phyloP scores from a whole-genome alignment of 1,140 invertebrate genomes.

The Atopsyche davidsoni region DNA sequence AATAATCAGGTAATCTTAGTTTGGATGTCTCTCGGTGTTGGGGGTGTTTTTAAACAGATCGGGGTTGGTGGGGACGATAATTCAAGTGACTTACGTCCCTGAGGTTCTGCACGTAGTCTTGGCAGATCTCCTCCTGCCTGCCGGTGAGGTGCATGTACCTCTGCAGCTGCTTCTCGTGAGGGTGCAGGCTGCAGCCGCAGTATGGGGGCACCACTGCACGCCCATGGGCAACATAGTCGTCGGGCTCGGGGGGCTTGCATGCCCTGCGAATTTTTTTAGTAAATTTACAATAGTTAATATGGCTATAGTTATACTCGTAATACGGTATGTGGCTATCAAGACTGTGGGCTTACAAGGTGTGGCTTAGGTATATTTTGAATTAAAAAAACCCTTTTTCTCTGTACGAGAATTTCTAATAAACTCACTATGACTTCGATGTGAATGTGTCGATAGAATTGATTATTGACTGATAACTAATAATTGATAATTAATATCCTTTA shows the following conservation, averaged over 20 bases:
- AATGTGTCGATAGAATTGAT: too few species aligned
- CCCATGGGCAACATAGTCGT: conserved; percentile 33
- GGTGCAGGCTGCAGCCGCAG: conserved; percentile 50
- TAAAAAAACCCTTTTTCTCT: too few species aligned
- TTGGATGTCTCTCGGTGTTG: too few species aligned
- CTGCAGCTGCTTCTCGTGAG: conserved; percentile 47
- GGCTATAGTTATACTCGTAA: conserved; percentile 22
- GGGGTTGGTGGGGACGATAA: too few species aligned
- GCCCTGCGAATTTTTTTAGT: conserved; percentile 35
- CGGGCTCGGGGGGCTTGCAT: conserved; percentile 46
- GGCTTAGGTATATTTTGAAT: too few species aligned
- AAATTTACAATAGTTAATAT: conserved; percentile 2
- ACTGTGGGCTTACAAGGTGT: too few species aligned
- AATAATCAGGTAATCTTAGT: too few species aligned
- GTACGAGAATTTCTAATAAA: too few species aligned
- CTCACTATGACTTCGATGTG: too few species aligned
- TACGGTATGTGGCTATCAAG: conserved; percentile 17
- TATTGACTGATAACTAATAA: too few species aligned
- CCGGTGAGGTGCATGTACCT: conserved; percentile 53
- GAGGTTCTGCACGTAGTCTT: conserved; percentile 44
- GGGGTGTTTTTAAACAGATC: too few species aligned
- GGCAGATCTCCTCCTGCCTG: conserved; percentile 49
- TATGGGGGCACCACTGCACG: conserved; percentile 44
- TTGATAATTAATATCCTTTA: too few species aligned
- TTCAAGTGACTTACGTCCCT: conserved; percentile 45